Evolutionary conservation across 2,888 invertebrate genomes (phyloP), one percentile per base, ranked within the genome.

Genomic region (Lasioglossum villosulum): DNA sequence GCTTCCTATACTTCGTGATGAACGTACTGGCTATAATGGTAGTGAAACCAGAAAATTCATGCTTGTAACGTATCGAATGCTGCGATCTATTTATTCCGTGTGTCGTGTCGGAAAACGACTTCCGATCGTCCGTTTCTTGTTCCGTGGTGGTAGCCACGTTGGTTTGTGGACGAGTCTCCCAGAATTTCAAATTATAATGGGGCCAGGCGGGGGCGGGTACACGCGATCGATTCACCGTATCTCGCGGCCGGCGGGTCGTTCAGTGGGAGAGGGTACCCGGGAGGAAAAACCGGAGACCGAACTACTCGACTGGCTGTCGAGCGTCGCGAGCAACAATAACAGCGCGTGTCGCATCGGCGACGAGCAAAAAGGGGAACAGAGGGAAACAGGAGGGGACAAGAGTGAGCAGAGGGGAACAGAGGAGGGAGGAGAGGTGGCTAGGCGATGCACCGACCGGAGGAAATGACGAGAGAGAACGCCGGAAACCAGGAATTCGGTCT

Each of bases 401-500:
- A 63, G 63, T 16, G 30, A 30, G 12, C 63, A 16, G 63, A 16
- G 63, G 30, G 30, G 27, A 30, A 16, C 63, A 19, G 10, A 3
- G 19, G 3, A 16, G 1, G 19, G 19, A 16, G 16, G 14, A 4
- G 2, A 30, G 68, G 12, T 48, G 19, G 30, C 74, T 42, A 77
- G 42, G 68, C 75, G 79, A 81, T 79, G 73, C 77, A 83, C 80
- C 78, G 85, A 72, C 48, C 74, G 81, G 79, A 84, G 83, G 82
- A 88, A 80, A 85, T 77, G 77, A 84, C 80, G 78, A 78, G 82
- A 84, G 87, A 79, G 73, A 39, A 70, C 74, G 79, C 83, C 85
- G 90, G 86, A 89, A 91, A 90, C 86, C 90, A 90, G 89, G 87
- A 91, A 93, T 93, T 92, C 89, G 92, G 89, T 89, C 86, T 86